These are phyloP conservation scores for Atherix ibis DNA, from an alignment of 2,888 invertebrate genomes.

Conservation along the genomic window DNA sequence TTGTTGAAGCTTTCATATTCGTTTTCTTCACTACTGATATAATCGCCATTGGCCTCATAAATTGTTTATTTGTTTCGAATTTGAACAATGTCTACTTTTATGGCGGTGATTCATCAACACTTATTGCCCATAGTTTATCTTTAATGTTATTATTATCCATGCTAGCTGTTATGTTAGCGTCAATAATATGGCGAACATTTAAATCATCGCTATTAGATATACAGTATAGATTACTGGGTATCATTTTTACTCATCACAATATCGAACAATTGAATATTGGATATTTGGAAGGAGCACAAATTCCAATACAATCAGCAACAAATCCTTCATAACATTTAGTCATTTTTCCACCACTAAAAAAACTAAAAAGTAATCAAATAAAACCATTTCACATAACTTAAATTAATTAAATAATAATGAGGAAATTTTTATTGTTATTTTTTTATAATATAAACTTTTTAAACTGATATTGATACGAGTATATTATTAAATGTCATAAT, in stretches of 20 bases:
- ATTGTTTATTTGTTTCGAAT: conserved; percentile 23
- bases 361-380: no score
- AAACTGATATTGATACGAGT: no score
- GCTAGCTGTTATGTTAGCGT: conserved; percentile 23
- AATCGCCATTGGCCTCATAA: conserved; percentile 20
- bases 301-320: conserved; percentile 19
- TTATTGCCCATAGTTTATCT: conserved; percentile 25
- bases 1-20: conserved; percentile 20
- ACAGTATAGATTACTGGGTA: conserved; percentile 24
- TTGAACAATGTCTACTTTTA: conserved; percentile 24
- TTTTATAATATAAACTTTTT: no score
- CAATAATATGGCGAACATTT: conserved; percentile 25
- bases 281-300: conserved; percentile 26
- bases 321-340: no score
- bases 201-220: conserved; percentile 22
- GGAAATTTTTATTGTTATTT: no score
- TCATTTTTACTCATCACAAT: conserved; percentile 26
- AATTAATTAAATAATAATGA: no score
- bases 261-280: conserved; percentile 26
- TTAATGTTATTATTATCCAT: conserved; percentile 23
- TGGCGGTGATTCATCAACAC: conserved; percentile 20
- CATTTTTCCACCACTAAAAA: no score
- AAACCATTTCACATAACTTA: no score
- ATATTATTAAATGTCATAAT: no score
- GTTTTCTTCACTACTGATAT: conserved; percentile 19